These are phyloP conservation scores for Lampropteryx suffumata DNA, from an alignment of 2,888 invertebrate species.

Conservation along the genomic window DNA sequence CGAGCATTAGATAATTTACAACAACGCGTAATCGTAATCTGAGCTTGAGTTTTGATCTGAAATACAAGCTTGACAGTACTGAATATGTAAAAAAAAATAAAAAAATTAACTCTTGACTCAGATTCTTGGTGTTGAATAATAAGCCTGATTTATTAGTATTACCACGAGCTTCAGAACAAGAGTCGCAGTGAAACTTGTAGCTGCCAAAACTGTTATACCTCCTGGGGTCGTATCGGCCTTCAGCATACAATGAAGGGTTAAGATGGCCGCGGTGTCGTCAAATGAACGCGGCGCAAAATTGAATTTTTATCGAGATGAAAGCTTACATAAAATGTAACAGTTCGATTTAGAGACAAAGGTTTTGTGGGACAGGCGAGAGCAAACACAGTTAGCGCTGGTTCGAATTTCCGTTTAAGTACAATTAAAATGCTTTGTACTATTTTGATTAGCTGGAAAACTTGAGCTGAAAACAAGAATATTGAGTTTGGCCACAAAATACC, in stretches of 20 bases:
- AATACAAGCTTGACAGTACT: too few species aligned
- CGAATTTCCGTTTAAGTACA: slow-evolving; percentile 38
- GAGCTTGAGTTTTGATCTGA: too few species aligned
- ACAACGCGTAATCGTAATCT: too few species aligned
- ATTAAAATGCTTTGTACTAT: slow-evolving; percentile 1
- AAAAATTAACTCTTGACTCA: too few species aligned
- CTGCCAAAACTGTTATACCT: background rate
- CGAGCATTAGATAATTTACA: too few species aligned
- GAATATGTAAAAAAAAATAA: too few species aligned
- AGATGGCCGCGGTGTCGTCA: slow-evolving; percentile 49
- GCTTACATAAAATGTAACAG: slow-evolving; percentile 50
- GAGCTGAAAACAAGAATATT: too few species aligned
- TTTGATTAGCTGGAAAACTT: background rate
- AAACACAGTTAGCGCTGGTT: slow-evolving; percentile 35
- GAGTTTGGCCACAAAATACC: too few species aligned
- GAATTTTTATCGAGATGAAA: slow-evolving; percentile 80
- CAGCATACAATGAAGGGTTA: slow-evolving; percentile 20
- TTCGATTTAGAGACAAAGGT: slow-evolving; percentile 53
- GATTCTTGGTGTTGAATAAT: too few species aligned
- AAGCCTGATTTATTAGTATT: too few species aligned
- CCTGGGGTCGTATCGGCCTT: slow-evolving; percentile 41
- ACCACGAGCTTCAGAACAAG: too few species aligned
- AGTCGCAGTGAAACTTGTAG: background rate
- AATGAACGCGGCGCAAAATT: slow-evolving; percentile 71
- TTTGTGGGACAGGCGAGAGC: slow-evolving; percentile 23